Evolutionary conservation across 2,797 vertebrate genomes (phyloP).

Genomic region (Fringilla coelebs): DNA sequence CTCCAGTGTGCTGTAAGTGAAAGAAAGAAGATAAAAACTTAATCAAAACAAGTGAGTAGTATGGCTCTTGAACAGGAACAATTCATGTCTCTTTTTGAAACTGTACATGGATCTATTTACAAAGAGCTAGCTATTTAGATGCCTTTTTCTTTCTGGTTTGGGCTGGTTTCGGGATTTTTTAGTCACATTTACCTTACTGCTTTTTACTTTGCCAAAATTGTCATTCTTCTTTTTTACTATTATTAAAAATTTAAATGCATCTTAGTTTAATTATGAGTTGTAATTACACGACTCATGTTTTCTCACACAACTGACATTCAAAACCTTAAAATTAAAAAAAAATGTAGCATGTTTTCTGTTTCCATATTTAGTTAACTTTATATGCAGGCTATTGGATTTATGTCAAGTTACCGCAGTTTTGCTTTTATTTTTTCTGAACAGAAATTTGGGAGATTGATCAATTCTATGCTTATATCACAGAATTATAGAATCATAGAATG

Average conservation of each 20-base stretch:
- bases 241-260: background rate
- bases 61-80: background rate
- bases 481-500: background rate
- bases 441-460: background rate
- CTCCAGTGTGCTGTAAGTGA: background rate
- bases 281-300: background rate
- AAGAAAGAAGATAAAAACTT: background rate
- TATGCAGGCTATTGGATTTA: background rate
- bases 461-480: background rate
- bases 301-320: background rate
- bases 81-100: background rate
- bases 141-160: background rate
- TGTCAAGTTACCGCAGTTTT: background rate
- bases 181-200: background rate
- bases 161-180: background rate
- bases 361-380: background rate
- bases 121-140: background rate
- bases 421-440: background rate
- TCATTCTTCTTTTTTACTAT: background rate
- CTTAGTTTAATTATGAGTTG: background rate
- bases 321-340: background rate
- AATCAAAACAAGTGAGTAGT: background rate
- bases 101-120: background rate
- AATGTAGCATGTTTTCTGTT: background rate
- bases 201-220: background rate